Conservation (phyloP, 2,113 vertebrate genomes). For the Chaetura pelagica region DNA sequence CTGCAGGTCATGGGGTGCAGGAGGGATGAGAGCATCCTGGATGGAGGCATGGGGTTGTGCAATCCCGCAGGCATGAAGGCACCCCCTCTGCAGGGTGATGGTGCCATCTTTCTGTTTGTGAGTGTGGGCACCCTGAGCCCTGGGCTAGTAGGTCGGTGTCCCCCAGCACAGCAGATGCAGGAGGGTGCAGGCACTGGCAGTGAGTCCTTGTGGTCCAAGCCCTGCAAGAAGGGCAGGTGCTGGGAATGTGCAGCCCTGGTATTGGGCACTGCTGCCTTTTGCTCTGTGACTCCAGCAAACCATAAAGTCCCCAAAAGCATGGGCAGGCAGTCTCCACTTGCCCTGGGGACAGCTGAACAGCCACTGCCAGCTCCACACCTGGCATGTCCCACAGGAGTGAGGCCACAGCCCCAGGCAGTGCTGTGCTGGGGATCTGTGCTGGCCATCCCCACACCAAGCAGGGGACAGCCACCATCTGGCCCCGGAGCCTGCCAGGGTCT, state of each 20-base stretch:
- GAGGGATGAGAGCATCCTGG: accelerated
- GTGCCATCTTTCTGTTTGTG: not conserved
- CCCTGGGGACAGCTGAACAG: not conserved
- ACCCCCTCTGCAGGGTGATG: accelerated
- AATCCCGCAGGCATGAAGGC: not conserved
- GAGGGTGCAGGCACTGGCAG: no score
- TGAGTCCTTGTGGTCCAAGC: not conserved
- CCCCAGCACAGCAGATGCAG: accelerated
- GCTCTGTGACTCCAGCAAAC: not conserved
- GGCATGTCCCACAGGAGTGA: accelerated
- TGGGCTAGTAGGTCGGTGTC: not conserved
- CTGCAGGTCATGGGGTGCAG: not conserved
- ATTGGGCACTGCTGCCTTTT: not conserved
- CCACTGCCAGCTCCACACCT: accelerated
- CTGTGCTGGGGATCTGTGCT: not conserved
- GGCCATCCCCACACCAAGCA: not conserved
- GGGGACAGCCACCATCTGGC: not conserved
- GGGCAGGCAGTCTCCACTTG: not conserved
- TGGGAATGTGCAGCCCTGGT: not conserved
- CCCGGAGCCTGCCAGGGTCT: not conserved
- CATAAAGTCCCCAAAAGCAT: not conserved
- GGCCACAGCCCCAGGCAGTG: not conserved
- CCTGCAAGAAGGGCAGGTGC: not conserved
- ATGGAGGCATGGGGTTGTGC: not conserved
- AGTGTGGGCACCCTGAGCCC: accelerated